These are phyloP conservation scores for Eristalinus sepulchralis DNA, from an alignment of 2,888 invertebrate species.

Conservation along the genomic window DNA sequence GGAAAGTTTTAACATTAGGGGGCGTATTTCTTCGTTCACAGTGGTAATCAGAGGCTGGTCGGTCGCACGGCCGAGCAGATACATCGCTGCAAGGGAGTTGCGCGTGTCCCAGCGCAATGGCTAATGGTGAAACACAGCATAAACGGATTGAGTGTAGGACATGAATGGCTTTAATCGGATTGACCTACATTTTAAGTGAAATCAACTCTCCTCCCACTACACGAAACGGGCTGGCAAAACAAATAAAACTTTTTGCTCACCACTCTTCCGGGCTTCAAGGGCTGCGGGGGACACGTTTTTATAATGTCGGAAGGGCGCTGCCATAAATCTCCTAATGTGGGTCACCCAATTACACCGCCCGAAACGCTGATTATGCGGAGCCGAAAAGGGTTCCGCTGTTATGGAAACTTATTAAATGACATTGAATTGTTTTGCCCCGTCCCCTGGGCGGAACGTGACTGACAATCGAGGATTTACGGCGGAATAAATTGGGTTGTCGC, in stretches of 20 bases:
- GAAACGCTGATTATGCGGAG: neutral
- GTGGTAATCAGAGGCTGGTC: conserved; percentile 19
- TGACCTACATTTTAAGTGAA: neutral
- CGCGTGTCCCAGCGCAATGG: neutral
- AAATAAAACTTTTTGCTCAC: neutral
- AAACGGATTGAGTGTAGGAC: neutral
- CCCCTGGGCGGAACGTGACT: neutral
- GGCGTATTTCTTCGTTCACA: neutral
- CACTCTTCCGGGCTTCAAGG: neutral
- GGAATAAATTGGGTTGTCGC: neutral
- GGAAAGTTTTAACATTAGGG: conserved; percentile 41
- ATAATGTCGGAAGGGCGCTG: neutral
- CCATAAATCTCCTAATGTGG: conserved; percentile 8
- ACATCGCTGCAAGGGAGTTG: neutral
- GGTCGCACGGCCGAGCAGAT: neutral
- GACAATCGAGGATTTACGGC: neutral
- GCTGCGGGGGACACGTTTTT: neutral
- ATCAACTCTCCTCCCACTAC: neutral
- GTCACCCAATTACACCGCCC: conserved; percentile 2
- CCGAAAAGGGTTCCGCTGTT: neutral
- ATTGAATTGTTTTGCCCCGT: neutral
- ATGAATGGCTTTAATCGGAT: neutral
- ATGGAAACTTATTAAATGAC: neutral
- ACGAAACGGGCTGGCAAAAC: neutral
- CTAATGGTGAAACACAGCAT: neutral